These are phyloP conservation scores for Punctoribates punctum DNA, from an alignment of 2,888 invertebrate genomes.

Conservation along the genomic window DNA sequence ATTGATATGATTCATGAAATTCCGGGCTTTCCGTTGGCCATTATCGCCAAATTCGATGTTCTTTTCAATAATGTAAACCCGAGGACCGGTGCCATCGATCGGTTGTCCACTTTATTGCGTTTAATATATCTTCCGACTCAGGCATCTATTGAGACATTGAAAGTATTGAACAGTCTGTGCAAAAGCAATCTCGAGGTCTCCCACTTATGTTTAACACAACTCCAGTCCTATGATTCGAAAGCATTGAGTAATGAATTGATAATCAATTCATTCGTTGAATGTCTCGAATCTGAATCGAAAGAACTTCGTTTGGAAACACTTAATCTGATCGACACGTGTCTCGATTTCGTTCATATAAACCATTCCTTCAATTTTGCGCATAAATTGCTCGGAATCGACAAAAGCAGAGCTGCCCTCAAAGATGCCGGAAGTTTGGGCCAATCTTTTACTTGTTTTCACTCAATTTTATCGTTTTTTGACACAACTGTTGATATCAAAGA, in stretches of 20 bases:
- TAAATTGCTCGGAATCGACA: conserved; percentile 44
- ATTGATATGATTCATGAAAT: conserved; percentile 39
- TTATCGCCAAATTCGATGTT: conserved; percentile 39
- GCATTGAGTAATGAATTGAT: conserved; percentile 54
- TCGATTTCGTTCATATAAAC: conserved; percentile 33
- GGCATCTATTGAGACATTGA: conserved; percentile 41
- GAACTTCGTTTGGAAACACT: conserved; percentile 50
- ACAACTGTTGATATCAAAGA: conserved; percentile 32
- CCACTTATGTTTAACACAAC: conserved; percentile 41
- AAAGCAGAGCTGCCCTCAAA: conserved; percentile 35
- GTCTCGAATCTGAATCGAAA: conserved; percentile 64
- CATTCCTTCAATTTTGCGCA: conserved; percentile 41
- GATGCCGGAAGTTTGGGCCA: conserved; percentile 39
- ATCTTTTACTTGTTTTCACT: conserved; percentile 44
- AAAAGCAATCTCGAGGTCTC: conserved; percentile 38
- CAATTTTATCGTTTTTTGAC: conserved; percentile 43
- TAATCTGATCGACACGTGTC: conserved; percentile 41
- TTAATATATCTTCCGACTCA: conserved; percentile 38
- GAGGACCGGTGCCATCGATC: conserved; percentile 41
- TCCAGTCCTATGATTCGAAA: conserved; percentile 33
- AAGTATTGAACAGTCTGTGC: conserved; percentile 41
- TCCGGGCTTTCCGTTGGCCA: conserved; percentile 43
- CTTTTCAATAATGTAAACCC: conserved; percentile 44
- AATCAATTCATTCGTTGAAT: conserved; percentile 79
- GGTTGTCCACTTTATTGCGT: conserved; percentile 42